Base-by-base conservation (phyloP, 1,140 invertebrate species). In the Calycopis cecrops region DNA sequence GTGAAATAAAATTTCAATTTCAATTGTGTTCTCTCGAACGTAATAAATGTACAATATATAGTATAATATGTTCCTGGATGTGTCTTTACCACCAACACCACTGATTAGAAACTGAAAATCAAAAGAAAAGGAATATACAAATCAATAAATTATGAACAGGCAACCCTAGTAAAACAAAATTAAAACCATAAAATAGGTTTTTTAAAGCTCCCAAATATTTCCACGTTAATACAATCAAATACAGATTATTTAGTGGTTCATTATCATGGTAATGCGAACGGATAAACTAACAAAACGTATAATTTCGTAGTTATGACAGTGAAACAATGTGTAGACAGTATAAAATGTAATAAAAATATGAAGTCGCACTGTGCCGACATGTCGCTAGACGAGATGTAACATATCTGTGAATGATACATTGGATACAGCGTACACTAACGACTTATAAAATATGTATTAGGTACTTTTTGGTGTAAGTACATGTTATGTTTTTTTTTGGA, bases 331-430 rank as follows among this genome's bases (percentile, higher is more conserved):
- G 76, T 65, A 69, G 74, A 80, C 74, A 76, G 64, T 63, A 72
- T 69, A 68, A 75, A 69, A 67, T 59, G 53, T 68, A 67, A 79
- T 84, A 77, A 82, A 82, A 82, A 81, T 79, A 79, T 76, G 78
- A 82, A 73, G 73, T 79, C 76, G 67, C 65, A 71, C 72, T 70
- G 74, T 62, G 77, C 70, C 63, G 76, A 77, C 70, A 78, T 75
- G 80, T 75, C 67, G 60, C 71, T 77, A 74, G 76, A 67, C 57
- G 61, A 73, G 67, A 65, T 48, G 66, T 59, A 69, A 71, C 66
- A 63, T 69, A 65, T 62, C 60, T 51, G 58, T 70, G 65, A 63
- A 73, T 78, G 66, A 37, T 21, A 40, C 14, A 6, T 10, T 17
- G 37, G 50, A 48, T 17, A 18, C 28, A 11, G 48, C 42, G 42